Conservation (phyloP, 2,113 vertebrate genomes). For the Boleophthalmus pectinirostris region DNA sequence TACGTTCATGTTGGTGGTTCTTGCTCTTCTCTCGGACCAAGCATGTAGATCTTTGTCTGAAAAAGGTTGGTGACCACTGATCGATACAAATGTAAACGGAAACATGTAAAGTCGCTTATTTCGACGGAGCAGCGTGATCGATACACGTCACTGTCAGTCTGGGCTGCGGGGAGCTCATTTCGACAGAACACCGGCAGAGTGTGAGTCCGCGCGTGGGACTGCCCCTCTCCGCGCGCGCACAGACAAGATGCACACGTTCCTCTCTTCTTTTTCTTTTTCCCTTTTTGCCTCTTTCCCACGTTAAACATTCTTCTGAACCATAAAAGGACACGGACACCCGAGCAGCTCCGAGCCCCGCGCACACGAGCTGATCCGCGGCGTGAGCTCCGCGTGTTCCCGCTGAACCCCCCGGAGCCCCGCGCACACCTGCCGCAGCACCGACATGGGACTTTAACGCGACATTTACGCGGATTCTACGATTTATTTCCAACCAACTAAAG, state of each 20-base stretch:
- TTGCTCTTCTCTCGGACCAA: too few species aligned
- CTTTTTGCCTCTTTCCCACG: background rate
- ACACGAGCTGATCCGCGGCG: too few species aligned
- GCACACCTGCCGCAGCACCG: constrained; percentile 18
- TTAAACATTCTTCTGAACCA: background rate
- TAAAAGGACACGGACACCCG: constrained; percentile 22
- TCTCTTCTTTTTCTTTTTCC: background rate
- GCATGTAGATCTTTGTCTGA: too few species aligned
- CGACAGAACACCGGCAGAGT: too few species aligned
- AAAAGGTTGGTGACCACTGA: too few species aligned
- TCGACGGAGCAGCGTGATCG: too few species aligned
- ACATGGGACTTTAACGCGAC: background rate
- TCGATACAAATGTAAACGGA: too few species aligned
- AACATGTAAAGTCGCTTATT: too few species aligned
- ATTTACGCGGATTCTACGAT: background rate
- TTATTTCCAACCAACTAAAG: background rate
- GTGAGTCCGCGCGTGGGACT: background rate
- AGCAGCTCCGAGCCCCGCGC: too few species aligned
- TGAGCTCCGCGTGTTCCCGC: constrained; percentile 2
- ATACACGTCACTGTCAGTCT: too few species aligned
- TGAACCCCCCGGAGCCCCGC: constrained; percentile 16
- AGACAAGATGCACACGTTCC: background rate
- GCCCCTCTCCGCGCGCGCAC: background rate
- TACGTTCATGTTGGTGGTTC: too few species aligned
- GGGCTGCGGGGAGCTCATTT: too few species aligned